Evolutionary conservation across 2,113 vertebrate genomes (phyloP).

Genomic region (Calyptommatus sinebrachiatus): DNA sequence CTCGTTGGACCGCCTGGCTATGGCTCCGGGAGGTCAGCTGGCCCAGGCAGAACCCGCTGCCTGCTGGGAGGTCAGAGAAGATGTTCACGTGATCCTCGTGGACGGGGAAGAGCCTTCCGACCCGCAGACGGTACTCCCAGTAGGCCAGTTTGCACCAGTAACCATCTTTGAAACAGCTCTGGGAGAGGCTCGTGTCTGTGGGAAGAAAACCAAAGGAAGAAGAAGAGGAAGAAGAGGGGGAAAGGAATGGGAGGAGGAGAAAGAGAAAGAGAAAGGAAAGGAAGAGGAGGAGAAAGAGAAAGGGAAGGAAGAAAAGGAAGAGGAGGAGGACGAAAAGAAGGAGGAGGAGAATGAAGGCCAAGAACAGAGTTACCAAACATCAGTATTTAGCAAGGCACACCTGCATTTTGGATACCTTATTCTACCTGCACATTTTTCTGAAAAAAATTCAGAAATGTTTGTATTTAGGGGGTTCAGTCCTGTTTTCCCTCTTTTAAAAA

Average conservation of each 20-base stretch:
- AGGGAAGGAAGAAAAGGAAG: too few relatives aligned
- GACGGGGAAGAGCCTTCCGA: constrained; percentile 60
- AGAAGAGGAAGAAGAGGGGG: too few relatives aligned
- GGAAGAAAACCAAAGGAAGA: not conserved
- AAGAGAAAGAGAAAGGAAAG: not conserved
- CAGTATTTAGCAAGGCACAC: too few relatives aligned
- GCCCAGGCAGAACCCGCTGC: constrained; percentile 65
- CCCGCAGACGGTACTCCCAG: constrained; percentile 64
- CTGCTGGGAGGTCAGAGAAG: constrained; percentile 56
- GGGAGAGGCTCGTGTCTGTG: constrained; percentile 44
- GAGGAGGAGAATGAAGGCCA: fast-evolving
- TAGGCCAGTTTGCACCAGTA: constrained; percentile 72
- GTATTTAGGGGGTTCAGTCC: too few relatives aligned
- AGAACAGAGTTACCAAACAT: too few relatives aligned
- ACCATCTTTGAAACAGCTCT: constrained; percentile 1
- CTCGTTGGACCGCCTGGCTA: constrained; percentile 40
- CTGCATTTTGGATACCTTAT: too few relatives aligned
- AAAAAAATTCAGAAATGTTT: too few relatives aligned
- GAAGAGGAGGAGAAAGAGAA: too few relatives aligned
- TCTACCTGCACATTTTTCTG: too few relatives aligned
- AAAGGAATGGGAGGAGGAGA: too few relatives aligned
- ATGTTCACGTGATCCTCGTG: constrained; percentile 49
- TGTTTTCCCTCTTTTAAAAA: too few relatives aligned
- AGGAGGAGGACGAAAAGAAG: not conserved
- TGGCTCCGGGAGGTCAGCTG: constrained; percentile 31